These are phyloP conservation scores for Myotis vivesi DNA, from an alignment of 2,797 vertebrate genomes.

Conservation along the genomic window DNA sequence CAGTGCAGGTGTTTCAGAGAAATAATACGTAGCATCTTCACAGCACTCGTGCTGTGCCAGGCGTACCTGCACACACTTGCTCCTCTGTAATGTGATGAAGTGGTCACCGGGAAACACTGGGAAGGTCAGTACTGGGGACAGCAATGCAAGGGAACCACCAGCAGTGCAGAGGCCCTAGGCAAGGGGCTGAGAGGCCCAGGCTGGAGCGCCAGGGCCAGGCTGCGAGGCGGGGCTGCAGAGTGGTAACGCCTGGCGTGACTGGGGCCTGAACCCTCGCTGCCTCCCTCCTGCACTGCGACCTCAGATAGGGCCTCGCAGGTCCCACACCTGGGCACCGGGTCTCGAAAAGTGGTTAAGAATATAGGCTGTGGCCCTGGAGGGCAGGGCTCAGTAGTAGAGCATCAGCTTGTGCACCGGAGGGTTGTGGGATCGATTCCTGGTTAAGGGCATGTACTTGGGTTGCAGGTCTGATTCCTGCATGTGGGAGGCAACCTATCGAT, in stretches of 20 bases:
- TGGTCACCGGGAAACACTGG: too few species aligned
- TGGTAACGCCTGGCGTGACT: neutral
- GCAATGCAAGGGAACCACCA: accelerated
- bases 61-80: too few species aligned
- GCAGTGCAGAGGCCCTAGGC: neutral
- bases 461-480: too few species aligned
- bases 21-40: accelerated
- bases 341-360: accelerated
- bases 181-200: neutral
- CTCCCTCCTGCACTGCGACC: neutral
- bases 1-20: neutral
- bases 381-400: too few species aligned
- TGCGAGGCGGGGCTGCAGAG: accelerated
- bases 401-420: too few species aligned
- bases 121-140: neutral
- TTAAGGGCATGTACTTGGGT: too few species aligned
- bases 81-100: neutral
- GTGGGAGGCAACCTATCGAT: too few species aligned
- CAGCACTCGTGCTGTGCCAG: accelerated
- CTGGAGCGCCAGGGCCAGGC: neutral
- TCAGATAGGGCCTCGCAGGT: accelerated
- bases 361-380: neutral
- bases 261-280: neutral
- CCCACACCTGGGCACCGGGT: accelerated
- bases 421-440: too few species aligned